Base-by-base conservation (phyloP, 2,888 invertebrate genomes). In the Resseliella maxima region DNA sequence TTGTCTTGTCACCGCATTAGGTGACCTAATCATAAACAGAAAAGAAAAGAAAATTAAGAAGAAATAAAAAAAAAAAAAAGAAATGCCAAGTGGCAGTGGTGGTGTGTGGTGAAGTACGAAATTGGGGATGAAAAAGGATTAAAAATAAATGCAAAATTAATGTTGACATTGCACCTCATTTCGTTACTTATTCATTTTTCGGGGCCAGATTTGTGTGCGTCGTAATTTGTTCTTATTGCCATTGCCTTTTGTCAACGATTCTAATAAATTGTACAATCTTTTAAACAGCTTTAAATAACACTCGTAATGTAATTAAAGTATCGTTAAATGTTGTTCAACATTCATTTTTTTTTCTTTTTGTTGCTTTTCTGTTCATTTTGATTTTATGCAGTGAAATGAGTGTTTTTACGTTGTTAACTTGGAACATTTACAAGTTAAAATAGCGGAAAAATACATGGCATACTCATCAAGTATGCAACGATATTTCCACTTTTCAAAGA, bases 141-240 rank as follows among this genome's bases (percentile, higher is more conserved):
- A 59, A 59, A n/a, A 59, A 59, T 59, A 59, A 59, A 59, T 59
- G 59, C 59, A 59, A 59, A 59, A 59, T 59, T 59, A 27, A 59
- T 59, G 59, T 59, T 59, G 59, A 59, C 59, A 59, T 59, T 59
- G 59, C 59, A 59, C 59, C 59, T 59, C 27, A 24, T n/a, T 12
- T 59, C 5, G 1, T 59, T 2, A 24, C 27, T n/a, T 59, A 59
- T 59, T 59, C 27, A 27, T 59, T 59, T 59, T 59, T n/a, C 3
- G 59, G 27, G 2, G 24, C 2, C 50, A n/a, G 50, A 50, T 50
- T 50, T 50, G 27, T 59, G 24, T 12, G 59, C 24, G 59, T 59
- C 59, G 59, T 59, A 59, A 59, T 59, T 59, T 27, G 59, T 1
- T 59, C 59, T 59, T 24, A 27, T 27, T 59, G 27, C 59, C 27